A percentile compares a stretch with the other conserved stretches of the same genome.
Conservation (phyloP, 2,113 vertebrate genomes). For the Centropus unirufus region DNA sequence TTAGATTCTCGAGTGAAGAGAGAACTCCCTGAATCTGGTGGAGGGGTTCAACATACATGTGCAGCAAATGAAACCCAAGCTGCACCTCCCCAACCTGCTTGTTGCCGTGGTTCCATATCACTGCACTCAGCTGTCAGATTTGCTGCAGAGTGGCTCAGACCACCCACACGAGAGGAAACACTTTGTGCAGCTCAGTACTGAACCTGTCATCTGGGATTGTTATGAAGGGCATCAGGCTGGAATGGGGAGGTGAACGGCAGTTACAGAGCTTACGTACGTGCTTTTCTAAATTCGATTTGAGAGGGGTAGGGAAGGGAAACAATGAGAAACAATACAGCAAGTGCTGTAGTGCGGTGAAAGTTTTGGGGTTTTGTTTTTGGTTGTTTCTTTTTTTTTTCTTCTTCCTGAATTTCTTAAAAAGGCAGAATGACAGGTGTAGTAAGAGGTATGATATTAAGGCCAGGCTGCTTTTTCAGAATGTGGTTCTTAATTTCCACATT, state of each 20-base stretch:
- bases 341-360: too few species aligned
- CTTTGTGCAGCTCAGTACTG: background rate
- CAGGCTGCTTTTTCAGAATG: background rate
- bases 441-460: background rate
- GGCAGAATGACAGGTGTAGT: background rate
- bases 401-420: background rate
- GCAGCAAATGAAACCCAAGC: constrained; percentile 62
- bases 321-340: background rate
- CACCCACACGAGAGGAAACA: constrained; percentile 71
- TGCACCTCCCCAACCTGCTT: background rate
- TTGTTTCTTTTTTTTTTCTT: too few species aligned
- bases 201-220: constrained; percentile 47
- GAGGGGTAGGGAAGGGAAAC: background rate
- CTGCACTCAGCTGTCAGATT: constrained; percentile 68
- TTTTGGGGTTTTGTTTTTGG: too few species aligned
- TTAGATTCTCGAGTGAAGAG: background rate
- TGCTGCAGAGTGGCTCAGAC: constrained; percentile 39
- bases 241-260: background rate
- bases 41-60: constrained; percentile 22
- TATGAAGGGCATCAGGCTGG: constrained; percentile 26
- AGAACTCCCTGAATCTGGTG: background rate
- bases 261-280: constrained; percentile 39
- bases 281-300: constrained; percentile 28
- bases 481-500: background rate
- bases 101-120: background rate